These are phyloP conservation scores for Drosophila percnosoma DNA, from an alignment of 2,888 invertebrate genomes.

Conservation along the genomic window DNA sequence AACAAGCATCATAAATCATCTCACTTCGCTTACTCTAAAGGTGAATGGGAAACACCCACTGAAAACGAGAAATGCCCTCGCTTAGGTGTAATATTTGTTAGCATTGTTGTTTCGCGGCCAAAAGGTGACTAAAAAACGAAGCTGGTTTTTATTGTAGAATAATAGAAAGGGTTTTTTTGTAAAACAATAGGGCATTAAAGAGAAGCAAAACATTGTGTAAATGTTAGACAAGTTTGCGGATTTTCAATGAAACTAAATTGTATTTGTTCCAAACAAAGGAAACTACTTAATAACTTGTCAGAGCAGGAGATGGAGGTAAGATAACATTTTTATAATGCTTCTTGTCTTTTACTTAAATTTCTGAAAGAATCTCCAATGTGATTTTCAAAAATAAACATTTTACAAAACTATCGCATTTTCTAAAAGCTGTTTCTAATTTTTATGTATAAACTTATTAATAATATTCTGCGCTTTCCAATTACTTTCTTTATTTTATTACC, in stretches of 20 bases:
- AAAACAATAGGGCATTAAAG: background rate
- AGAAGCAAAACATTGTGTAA: background rate
- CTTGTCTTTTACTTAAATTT: background rate
- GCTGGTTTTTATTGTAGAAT: background rate
- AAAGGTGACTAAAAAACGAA: background rate
- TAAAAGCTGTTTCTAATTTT: background rate
- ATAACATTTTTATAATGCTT: background rate
- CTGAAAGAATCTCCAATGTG: background rate
- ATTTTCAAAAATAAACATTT: background rate
- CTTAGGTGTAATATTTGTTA: slow-evolving; percentile 5
- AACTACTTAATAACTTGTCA: background rate
- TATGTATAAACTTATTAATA: background rate
- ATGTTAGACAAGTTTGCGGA: background rate
- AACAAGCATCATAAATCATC: slow-evolving; percentile 51
- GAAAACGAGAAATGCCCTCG: slow-evolving; percentile 9
- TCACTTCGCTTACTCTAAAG: slow-evolving; percentile 25
- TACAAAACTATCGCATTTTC: too few species aligned
- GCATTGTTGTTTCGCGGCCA: background rate
- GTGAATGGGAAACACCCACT: slow-evolving; percentile 23
- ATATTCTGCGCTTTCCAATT: too few species aligned
- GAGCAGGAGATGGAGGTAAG: background rate
- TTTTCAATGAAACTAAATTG: background rate
- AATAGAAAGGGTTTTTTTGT: background rate
- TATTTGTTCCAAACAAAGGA: background rate
- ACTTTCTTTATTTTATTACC: background rate